Evolutionary conservation across 2,888 invertebrate genomes (phyloP), one percentile per base, ranked within the genome.

Genomic region (Creontiades dilutus): DNA sequence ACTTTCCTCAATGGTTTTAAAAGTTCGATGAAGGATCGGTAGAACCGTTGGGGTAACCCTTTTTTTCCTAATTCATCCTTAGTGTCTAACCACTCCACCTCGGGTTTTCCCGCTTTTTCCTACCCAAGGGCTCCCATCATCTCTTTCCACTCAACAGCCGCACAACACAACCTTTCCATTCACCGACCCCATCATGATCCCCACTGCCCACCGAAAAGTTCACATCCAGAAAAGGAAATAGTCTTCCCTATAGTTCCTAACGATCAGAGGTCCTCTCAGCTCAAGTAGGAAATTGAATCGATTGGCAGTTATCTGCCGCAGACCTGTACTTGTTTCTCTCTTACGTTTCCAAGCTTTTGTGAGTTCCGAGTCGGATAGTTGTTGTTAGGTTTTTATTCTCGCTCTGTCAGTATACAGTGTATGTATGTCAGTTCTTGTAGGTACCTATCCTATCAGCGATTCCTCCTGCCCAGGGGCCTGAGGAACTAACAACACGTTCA

Each of bases 161-260:
- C 68, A 68, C 68, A 68, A 68, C 68, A 68, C 68, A 68, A 68
- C 68, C 68, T 68, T 68, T 68, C 68, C 68, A 68, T 68, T 68
- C 68, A 13, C 68, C 68, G 23, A 68, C 68, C 68, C 68, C 19
- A 68, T 68, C 68, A 68, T 68, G 68, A 68, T 23, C 68, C 23
- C 27, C 68, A 13, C 68, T 68, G 68, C 68, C 68, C 68, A 68
- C 23, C 68, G 27, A 57, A 68, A 68, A 68, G 68, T 68, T 68
- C 68, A 68, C 68, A 68, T 68, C 27, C 23, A 68, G 68, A 13
- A 68, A 68, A 68, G 68, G 68, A 68, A 68, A 68, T 68, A 68
- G 68, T 68, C 68, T 68, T 68, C 13, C 12, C 68, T 68, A 68
- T 68, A 68, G 68, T 68, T 68, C 68, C 68, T 68, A 68, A 68